A percentile compares a stretch with the other conserved stretches of the same genome.
Evolutionary conservation across 2,113 vertebrate species (phyloP).

Genomic region (Taurulus bubalis): DNA sequence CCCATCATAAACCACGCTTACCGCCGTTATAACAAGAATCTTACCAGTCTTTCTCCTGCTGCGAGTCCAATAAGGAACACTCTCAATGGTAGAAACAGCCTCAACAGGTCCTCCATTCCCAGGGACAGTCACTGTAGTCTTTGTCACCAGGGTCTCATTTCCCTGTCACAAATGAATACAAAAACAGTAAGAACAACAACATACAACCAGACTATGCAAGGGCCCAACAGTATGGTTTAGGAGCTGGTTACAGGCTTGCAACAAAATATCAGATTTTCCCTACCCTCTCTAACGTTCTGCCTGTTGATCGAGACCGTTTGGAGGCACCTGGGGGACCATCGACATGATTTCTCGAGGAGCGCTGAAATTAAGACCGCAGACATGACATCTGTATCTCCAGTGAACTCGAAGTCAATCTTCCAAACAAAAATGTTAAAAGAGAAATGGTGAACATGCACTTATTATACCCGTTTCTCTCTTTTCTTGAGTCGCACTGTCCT

Average conservation of each 20-base stretch:
- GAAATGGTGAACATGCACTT: neutral
- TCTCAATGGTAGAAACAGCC: constrained; percentile 93
- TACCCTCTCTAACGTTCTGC: constrained; percentile 87
- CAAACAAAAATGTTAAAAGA: neutral
- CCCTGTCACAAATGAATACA: constrained; percentile 73
- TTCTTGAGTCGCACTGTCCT: constrained; percentile 92
- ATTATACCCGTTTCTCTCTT: constrained; percentile 91
- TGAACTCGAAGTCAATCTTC: neutral
- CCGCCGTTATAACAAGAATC: neutral
- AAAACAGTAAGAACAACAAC: neutral
- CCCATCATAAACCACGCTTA: neutral
- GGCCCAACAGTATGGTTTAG: neutral
- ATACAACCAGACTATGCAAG: neutral
- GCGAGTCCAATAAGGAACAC: constrained; percentile 88
- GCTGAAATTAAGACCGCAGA: constrained; percentile 78
- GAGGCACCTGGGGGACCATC: constrained; percentile 89
- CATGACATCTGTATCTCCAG: neutral
- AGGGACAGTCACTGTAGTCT: constrained; percentile 94
- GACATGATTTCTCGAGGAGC: constrained; percentile 90
- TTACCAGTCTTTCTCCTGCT: constrained; percentile 90
- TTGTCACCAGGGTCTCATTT: constrained; percentile 94
- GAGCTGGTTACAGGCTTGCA: neutral
- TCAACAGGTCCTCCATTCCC: constrained; percentile 92
- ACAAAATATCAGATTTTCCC: neutral
- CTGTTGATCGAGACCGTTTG: constrained; percentile 92